A percentile compares a stretch with the other conserved stretches of the same genome.
These are phyloP conservation scores for Takifugu flavidus DNA, from an alignment of 2,113 vertebrate species.

Conservation along the genomic window DNA sequence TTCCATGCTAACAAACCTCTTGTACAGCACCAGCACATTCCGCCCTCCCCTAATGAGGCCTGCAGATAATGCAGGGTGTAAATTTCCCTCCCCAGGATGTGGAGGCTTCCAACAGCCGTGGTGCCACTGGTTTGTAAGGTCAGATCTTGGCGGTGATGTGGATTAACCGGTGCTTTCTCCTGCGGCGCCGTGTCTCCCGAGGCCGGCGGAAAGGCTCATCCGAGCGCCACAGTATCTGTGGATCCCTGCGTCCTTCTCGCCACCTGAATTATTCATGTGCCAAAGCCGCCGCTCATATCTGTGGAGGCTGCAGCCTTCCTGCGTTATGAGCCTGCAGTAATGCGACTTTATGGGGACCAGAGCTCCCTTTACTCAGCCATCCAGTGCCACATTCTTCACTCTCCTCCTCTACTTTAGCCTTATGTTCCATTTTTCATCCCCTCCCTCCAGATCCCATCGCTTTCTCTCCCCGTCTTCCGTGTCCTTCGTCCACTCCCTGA, in stretches of 20 bases:
- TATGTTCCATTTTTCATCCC: conserved; percentile 24
- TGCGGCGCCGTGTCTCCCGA: conserved; percentile 19
- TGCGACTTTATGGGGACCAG: conserved; percentile 44
- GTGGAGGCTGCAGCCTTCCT: conserved; percentile 59
- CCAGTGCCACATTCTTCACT: conserved; percentile 37
- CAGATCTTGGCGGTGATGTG: conserved; percentile 28
- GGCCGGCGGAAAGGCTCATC: conserved; percentile 26
- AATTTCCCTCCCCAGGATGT: not conserved
- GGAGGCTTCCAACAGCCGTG: not conserved
- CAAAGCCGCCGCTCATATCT: conserved; percentile 52
- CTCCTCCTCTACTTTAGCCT: not conserved
- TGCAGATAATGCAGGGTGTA: conserved; percentile 12
- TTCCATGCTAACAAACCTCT: conserved; percentile 59
- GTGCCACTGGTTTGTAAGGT: conserved; percentile 27
- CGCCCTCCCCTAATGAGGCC: conserved; percentile 49
- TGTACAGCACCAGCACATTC: conserved; percentile 54
- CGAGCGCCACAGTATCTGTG: conserved; percentile 30
- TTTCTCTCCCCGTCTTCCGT: not conserved
- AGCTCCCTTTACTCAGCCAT: conserved; percentile 39
- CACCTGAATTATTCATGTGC: conserved; percentile 65
- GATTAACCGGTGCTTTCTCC: conserved; percentile 40
- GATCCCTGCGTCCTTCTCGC: conserved; percentile 45
- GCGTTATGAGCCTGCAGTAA: conserved; percentile 46
- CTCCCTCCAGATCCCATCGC: conserved; percentile 4
- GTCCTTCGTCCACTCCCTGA: conserved; percentile 17